Conservation (phyloP, 2,888 invertebrate genomes). For the Drosophila pseudotakahashii region DNA sequence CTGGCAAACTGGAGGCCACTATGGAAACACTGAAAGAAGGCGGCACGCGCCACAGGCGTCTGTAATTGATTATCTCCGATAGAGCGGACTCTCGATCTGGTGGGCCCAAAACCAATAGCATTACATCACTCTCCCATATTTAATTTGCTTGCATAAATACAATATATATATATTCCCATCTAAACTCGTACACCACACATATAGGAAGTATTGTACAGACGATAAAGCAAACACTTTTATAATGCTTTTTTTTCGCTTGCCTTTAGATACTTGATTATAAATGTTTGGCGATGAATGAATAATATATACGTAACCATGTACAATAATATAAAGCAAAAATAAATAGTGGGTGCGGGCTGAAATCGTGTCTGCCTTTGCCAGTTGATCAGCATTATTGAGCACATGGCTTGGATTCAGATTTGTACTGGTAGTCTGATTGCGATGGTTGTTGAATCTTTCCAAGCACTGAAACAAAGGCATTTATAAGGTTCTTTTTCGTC, state of each 20-base stretch:
- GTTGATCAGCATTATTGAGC: conserved; percentile 24
- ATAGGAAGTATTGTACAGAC: conserved; percentile 34
- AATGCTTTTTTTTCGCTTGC: conserved; percentile 8
- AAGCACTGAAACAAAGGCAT: not conserved
- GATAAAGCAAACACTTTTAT: conserved; percentile 33
- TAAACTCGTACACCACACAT: conserved; percentile 31
- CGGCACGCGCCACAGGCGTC: conserved; percentile 52
- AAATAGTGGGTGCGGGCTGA: conserved; percentile 40
- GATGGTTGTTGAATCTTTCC: conserved; percentile 9
- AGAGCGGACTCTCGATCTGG: conserved; percentile 14
- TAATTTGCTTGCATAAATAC: conserved; percentile 39
- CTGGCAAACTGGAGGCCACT: conserved; percentile 29
- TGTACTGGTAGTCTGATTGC: not conserved
- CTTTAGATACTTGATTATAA: conserved; percentile 27
- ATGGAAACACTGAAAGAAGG: conserved; percentile 18
- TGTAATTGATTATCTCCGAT: conserved; percentile 58
- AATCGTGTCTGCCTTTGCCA: conserved; percentile 15
- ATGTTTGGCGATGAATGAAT: conserved; percentile 37
- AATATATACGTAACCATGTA: conserved; percentile 18
- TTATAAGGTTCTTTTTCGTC: not conserved
- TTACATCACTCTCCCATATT: conserved; percentile 43
- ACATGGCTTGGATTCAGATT: conserved; percentile 23
- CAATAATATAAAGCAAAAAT: conserved; percentile 25
- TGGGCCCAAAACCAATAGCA: conserved; percentile 28
- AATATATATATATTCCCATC: conserved; percentile 30